Evolutionary conservation across 2,113 vertebrate genomes (phyloP), one percentile per base, ranked within the genome.

Genomic region (Rhinogobius similis): DNA sequence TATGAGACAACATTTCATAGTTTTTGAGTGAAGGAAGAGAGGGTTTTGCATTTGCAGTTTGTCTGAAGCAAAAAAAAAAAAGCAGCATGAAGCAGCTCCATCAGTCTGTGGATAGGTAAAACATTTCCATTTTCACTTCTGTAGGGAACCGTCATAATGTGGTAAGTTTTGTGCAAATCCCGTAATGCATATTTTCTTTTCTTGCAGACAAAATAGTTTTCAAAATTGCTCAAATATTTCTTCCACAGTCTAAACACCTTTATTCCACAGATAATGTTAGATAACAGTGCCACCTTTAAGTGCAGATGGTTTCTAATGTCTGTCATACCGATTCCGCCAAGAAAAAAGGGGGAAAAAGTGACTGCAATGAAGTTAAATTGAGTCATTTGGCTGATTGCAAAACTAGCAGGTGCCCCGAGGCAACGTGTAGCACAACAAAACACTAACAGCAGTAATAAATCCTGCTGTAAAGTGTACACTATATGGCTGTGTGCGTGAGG

Each of bases 301-400:
- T 55, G 75, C 73, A 71, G 78, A 83, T 75, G 67, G 71, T 82
- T 32, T 55, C 27, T 53, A 67, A 83, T 76, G 68, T 74, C 66
- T 68, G 77, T 85, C 77, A 65, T 86, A 61, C n/a, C 70, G 72
- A 83, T 87, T 86, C 83, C 62, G 58, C 16, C 43, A 70, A 12
- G 52, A 48, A 48, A 48, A 63, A 68, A 67, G 72, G 63, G 65
- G 58, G 65, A 66, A 78, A 76, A 64, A 77, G 39, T 61, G 26
- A 62, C 81, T 65, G 77, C 85, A 86, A 85, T 89, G 76, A 83
- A 82, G 63, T 82, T 86, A 78, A 75, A 81, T 75, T 41, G 81
- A 85, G 67, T 82, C 76, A 85, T 85, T 87, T 82, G 67, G 78
- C 65, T 75, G 64, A 77, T 86, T 83, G 76, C 80, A 77, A 69